These are phyloP conservation scores for Choloepus hoffmanni DNA, from an alignment of 2,113 vertebrate genomes.

Conservation along the genomic window DNA sequence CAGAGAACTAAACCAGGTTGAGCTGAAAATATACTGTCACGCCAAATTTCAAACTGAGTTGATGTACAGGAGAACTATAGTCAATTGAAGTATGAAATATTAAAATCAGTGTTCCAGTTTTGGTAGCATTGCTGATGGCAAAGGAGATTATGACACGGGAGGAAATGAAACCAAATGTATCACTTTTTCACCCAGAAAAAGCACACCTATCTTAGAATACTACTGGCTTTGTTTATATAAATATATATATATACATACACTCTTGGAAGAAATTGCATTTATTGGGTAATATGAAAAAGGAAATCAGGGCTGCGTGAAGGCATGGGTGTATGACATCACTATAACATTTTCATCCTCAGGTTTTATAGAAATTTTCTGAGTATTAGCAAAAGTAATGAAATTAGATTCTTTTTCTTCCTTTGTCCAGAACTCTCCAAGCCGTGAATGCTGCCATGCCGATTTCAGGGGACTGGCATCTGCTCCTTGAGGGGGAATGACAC, in stretches of 20 bases:
- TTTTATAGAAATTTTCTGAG: conserved; percentile 39
- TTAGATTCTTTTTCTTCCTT: neutral
- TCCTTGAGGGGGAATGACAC: neutral
- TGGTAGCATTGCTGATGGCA: neutral
- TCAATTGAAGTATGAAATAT: conserved; percentile 49
- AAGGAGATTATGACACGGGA: neutral
- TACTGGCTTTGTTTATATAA: conserved; percentile 52
- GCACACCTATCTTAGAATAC: neutral
- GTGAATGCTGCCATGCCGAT: neutral
- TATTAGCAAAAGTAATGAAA: neutral
- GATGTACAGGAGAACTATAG: neutral
- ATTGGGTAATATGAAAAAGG: conserved; percentile 39
- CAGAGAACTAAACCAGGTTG: conserved; percentile 48
- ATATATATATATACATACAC: conserved; percentile 9
- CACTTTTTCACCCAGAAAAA: neutral
- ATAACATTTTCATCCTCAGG: neutral
- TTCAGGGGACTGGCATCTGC: neutral
- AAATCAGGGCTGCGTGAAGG: conserved; percentile 28
- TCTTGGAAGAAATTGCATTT: conserved; percentile 65
- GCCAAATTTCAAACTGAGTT: conserved; percentile 28
- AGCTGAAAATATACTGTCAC: conserved; percentile 55
- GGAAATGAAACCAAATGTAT: conserved; percentile 66
- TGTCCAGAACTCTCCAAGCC: neutral
- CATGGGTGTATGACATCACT: neutral
- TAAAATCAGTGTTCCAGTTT: conserved; percentile 51